phyloP scores from a whole-genome alignment of 2,797 vertebrate genomes.

The Microhierax caerulescens region DNA sequence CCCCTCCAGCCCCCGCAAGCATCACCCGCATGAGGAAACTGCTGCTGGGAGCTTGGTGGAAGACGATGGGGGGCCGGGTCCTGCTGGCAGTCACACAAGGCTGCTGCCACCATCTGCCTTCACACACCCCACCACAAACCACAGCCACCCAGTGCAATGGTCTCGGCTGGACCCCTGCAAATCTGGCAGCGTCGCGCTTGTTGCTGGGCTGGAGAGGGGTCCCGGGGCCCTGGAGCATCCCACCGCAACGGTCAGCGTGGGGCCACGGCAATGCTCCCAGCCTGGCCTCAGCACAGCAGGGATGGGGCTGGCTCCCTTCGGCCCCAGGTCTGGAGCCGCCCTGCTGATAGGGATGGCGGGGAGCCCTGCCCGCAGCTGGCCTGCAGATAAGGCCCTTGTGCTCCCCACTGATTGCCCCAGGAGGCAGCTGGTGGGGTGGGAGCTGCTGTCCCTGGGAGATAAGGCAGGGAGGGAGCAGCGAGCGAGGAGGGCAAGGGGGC shows the following conservation, averaged over 20 bases:
- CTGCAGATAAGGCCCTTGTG: neutral
- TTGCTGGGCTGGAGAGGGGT: neutral
- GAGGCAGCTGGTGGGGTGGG: neutral
- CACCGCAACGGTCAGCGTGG: rapidly evolving
- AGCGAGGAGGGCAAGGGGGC: neutral
- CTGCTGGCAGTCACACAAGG: rapidly evolving
- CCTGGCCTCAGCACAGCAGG: neutral
- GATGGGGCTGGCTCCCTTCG: neutral
- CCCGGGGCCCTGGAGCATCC: rapidly evolving
- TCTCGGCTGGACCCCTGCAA: neutral
- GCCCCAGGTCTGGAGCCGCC: neutral
- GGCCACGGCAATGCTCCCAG: neutral
- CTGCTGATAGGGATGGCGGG: neutral
- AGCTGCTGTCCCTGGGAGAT: neutral
- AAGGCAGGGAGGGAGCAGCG: neutral
- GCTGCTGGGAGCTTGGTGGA: neutral
- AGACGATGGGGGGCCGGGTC: neutral
- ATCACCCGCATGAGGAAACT: neutral
- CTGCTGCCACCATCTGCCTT: neutral
- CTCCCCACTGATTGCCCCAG: neutral
- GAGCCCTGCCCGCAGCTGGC: neutral
- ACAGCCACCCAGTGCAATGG: rapidly evolving
- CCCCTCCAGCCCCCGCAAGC: rapidly evolving
- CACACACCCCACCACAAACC: rapidly evolving
- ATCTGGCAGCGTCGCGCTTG: rapidly evolving